Conservation (phyloP, 2,113 vertebrate species). For the Urocynchramus pylzowi region DNA sequence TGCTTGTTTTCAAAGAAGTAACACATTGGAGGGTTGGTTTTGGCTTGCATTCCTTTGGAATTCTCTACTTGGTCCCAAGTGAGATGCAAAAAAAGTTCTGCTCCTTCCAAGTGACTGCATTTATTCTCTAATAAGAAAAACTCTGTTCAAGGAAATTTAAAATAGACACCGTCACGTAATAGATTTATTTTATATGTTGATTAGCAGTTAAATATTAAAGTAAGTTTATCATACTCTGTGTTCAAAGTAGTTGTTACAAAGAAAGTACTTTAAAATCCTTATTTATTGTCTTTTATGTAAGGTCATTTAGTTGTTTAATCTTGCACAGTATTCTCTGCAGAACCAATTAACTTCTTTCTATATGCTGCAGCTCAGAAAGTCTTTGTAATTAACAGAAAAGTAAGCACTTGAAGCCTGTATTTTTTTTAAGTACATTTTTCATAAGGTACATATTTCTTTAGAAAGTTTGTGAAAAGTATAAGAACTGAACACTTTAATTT, state of each 20-base stretch:
- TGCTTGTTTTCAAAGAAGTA: not conserved
- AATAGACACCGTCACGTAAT: not conserved
- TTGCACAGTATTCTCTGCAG: not conserved
- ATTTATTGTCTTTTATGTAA: not conserved
- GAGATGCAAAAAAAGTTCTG: not conserved
- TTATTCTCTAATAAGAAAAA: not conserved
- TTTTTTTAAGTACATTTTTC: not conserved
- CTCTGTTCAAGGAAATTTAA: not conserved
- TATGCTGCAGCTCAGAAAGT: not conserved
- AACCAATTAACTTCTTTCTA: not conserved
- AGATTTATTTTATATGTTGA: not conserved
- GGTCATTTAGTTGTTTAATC: not conserved
- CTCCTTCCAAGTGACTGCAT: not conserved
- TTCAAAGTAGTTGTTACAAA: not conserved
- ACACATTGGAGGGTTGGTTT: not conserved
- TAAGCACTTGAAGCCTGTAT: not conserved
- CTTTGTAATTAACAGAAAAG: not conserved
- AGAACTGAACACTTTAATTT: not conserved
- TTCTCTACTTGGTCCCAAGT: not conserved
- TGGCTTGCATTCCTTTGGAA: not conserved
- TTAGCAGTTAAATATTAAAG: not conserved
- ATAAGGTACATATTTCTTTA: not conserved
- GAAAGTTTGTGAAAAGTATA: not conserved
- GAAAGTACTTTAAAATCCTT: not conserved
- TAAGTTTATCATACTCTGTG: not conserved